Conservation (phyloP, 2,797 vertebrate genomes). For the Peromyscus eremicus region DNA sequence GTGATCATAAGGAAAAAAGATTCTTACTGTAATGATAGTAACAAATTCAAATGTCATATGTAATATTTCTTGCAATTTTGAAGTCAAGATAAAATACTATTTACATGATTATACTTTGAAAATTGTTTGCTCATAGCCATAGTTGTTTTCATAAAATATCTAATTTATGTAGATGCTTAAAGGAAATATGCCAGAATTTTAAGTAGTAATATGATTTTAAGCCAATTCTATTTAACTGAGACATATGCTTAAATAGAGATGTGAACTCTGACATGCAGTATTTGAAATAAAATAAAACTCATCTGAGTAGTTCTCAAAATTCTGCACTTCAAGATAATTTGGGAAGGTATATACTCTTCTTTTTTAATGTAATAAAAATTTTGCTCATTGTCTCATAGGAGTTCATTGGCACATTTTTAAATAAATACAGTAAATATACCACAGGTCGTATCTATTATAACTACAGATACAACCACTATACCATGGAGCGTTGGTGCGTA, state of each 20-base stretch:
- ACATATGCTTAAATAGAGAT: background rate
- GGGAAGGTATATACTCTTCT: background rate
- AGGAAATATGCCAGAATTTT: background rate
- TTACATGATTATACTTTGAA: conserved; percentile 76
- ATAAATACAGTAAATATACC: background rate
- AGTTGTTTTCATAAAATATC: conserved; percentile 16
- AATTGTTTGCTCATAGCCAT: background rate
- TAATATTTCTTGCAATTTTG: conserved; percentile 67
- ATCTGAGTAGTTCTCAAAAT: background rate
- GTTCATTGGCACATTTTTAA: background rate
- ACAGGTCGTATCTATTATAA: background rate
- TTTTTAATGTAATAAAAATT: background rate
- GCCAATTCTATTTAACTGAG: background rate
- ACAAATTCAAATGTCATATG: conserved; percentile 68
- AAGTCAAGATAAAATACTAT: conserved; percentile 71
- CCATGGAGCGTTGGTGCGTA: background rate
- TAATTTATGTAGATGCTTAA: conserved; percentile 17
- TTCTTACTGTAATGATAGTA: conserved; percentile 68
- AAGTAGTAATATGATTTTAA: background rate
- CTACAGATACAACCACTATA: background rate
- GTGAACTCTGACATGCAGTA: background rate
- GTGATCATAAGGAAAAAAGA: conserved; percentile 66
- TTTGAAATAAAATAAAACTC: background rate
- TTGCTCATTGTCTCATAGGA: background rate
- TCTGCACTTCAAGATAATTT: conserved; percentile 44